Conservation (phyloP, 2,888 invertebrate genomes). For the Melinaea menophilus region DNA sequence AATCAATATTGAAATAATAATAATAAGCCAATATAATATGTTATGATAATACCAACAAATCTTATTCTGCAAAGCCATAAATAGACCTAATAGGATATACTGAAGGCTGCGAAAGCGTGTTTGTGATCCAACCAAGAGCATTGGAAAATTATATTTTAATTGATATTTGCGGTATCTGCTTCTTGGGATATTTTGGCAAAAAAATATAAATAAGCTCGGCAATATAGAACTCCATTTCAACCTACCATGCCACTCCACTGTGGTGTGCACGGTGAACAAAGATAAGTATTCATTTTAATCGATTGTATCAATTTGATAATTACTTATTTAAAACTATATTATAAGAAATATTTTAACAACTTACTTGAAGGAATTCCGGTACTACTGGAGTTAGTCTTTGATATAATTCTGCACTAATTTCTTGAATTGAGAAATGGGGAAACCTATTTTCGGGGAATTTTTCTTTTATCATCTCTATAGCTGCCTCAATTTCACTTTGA, state of each 20-base stretch:
- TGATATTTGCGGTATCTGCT: too few species aligned
- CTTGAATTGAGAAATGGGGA: slow-evolving; percentile 85
- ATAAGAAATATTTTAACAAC: slow-evolving; percentile 33
- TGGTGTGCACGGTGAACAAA: not conserved
- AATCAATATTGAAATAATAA: too few species aligned
- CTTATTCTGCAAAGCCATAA: too few species aligned
- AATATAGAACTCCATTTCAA: not conserved
- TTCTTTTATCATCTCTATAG: slow-evolving; percentile 89
- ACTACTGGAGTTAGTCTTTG: slow-evolving; percentile 69
- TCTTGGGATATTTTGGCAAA: not conserved
- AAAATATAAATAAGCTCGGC: not conserved
- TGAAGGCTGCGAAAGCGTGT: too few species aligned
- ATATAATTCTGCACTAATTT: slow-evolving; percentile 75
- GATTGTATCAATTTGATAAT: not conserved
- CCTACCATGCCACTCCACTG: slow-evolving; percentile 5
- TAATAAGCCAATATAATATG: too few species aligned
- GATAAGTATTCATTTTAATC: not conserved
- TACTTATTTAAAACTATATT: not conserved
- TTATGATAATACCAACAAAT: too few species aligned
- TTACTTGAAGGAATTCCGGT: slow-evolving; percentile 79
- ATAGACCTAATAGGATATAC: too few species aligned
- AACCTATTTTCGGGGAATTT: slow-evolving; percentile 90
- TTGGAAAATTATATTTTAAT: too few species aligned
- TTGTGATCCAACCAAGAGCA: too few species aligned
- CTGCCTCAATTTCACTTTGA: slow-evolving; percentile 86